Base-by-base conservation (phyloP, 2,113 vertebrate genomes). In the Oreochromis tanganicae region DNA sequence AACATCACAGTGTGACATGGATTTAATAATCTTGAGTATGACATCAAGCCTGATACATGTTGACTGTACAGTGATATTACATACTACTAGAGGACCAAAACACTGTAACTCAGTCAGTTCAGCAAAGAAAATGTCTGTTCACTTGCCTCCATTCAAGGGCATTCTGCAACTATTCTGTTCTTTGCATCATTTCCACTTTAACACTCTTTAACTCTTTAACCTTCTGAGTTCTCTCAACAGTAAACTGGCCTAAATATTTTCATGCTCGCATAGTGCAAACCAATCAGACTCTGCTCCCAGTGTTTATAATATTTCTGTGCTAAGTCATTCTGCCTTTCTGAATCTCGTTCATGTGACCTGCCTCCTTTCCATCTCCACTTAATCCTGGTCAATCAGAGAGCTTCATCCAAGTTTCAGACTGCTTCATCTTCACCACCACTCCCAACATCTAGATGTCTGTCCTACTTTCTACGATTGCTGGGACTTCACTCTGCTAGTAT, bases 101-200 rank as follows among this genome's bases (percentile, higher is more conserved):
- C 13, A 27, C 21, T 46, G 66, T 46, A 29, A 7, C 0, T 46
- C 14, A 16, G 12, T 2, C 8, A 52, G 41, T 46, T 73, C 21
- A 73, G 14, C 41, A 73, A 48, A 3, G 41, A 29, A 48, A 75
- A 48, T 75, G 14, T 75, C 68, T 75, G 1, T 29, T 4, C 9
- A 11, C 0, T 46, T 27, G 68, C 9, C 41, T 75, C 21, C 41
- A 1, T 48, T 75, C 41, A 43, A 0, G 8, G 9, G 27, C 14
- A 48, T 29, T 48, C 24, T 19, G 41, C 71, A 48, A 19, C 24
- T 75, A 11, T 48, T 48, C 21, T 29, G 41, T 73, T 10, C 0
- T 48, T 75, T 48, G 43, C 3, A 48, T 75, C 71, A 78, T 32
- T 78, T 50, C 43, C 71, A 78, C 6, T 78, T 78, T 12, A 19